Base-by-base conservation (phyloP, 2,888 invertebrate genomes). In the Gastracanthus pulcherrimus region DNA sequence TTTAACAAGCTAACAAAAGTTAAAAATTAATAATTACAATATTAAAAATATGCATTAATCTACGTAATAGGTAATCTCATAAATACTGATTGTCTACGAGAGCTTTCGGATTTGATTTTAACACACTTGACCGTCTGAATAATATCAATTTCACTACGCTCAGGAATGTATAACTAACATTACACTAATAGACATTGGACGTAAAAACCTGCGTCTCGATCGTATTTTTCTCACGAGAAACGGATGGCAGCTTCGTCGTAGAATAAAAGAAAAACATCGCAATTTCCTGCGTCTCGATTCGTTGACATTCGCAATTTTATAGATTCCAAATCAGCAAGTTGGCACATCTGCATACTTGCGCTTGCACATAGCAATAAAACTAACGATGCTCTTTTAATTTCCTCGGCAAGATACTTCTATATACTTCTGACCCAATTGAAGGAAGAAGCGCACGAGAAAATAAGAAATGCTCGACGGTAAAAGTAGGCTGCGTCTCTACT, bases 401-500 rank as follows among this genome's bases (percentile, higher is more conserved):
- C 23, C 23, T 19, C 31, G 11, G 23, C 11, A 51, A 72, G 23
- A 34, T 38, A 66, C 26, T 67, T 26, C 38, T 6, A n/a, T n/a
- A n/a, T n/a, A 48, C 36, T n/a, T 38, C 19, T 58, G 76, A 58
- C 67, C 55, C 26, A 38, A 72, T 41, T 45, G 58, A 38, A 11
- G 26, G 26, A 55, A 55, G 55, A 55, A 55, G 26, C 55, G 48
- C 19, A n/a, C n/a, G n/a, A n/a, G 16, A 7, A 2, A 26, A 19
- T 26, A 9, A 38, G 41, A 60, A 29, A 41, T n/a, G 9, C 38
- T 19, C 23, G 34, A 7, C 11, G 41, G 48, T 55, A 76, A 67
- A 69, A 76, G 60, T 45, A 76, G 76, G 58, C 60, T 69, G 58
- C 41, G 62, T n/a, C 38, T 76, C 45, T 34, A 55, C 13, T 36